Evolutionary conservation across 2,888 invertebrate species (phyloP).

Genomic region (Anthophora plumipes): DNA sequence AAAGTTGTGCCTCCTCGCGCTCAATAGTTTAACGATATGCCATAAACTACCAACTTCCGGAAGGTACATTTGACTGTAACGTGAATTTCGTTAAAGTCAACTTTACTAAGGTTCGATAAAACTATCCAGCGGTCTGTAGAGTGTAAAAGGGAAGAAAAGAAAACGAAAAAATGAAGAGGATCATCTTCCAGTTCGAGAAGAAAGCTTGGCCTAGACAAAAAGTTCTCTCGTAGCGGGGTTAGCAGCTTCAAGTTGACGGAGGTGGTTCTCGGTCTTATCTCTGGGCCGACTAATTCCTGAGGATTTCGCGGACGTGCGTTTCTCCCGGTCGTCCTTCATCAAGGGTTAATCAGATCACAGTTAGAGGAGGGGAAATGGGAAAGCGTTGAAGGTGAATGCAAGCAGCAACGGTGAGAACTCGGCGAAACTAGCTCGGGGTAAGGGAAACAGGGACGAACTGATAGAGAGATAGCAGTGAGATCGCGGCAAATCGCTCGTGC

Average conservation of each 20-base stretch:
- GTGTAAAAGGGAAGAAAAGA: background rate
- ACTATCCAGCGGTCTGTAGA: background rate
- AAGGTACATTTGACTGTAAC: no score
- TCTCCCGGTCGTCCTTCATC: conserved; percentile 52
- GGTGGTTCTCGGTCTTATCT: conserved; percentile 33
- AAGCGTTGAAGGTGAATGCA: background rate
- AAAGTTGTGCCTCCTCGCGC: no score
- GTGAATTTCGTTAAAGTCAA: background rate
- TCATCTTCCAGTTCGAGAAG: background rate
- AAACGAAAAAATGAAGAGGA: background rate
- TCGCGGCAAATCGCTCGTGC: conserved; percentile 66
- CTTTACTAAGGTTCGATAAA: background rate
- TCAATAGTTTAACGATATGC: no score
- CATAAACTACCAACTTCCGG: no score
- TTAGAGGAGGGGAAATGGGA: background rate
- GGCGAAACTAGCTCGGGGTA: conserved; percentile 1
- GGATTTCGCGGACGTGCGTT: conserved; percentile 44
- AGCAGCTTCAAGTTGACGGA: conserved; percentile 13
- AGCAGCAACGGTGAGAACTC: conserved; percentile 3
- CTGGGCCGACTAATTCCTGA: conserved; percentile 35
- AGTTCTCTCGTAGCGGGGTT: background rate
- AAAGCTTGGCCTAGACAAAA: background rate
- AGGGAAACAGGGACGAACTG: conserved; percentile 16
- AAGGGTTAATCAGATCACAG: conserved; percentile 55
- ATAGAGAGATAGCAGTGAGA: conserved; percentile 50